Base-by-base conservation (phyloP, 2,113 vertebrate genomes). In the Dipodomys merriami region DNA sequence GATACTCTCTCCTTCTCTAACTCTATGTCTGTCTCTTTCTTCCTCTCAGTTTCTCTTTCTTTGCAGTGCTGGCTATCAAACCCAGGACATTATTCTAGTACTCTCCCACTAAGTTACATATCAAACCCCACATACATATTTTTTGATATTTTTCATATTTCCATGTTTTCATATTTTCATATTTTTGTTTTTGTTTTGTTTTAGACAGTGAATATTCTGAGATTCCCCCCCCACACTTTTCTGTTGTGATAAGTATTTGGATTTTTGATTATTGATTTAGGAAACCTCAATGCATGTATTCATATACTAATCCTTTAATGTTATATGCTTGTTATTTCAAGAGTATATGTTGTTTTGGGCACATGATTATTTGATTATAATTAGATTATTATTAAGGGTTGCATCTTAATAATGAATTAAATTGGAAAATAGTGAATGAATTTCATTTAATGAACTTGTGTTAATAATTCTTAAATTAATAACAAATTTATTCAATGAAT, bases 181-280 rank as follows among this genome's bases (percentile, higher is more conserved):
- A 39, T 69, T 67, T 90, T 39, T 62, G 0, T 82, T 71, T 33
- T 57, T 57, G 53, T 57, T 57, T 57, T 57, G 53, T 57, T 57
- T 57, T 53, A 53, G 53, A 57, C 12, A 16, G 9, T 71, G 33
- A 5, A 22, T 7, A 71, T 65, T 91, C n/a, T 85, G 1, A 57
- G 53, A 16, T 57, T 16, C 82, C 82, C 60, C n/a, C 91, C 87
- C n/a, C n/a, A n/a, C n/a, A 88, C 62, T 85, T 82, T 82, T 69
- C 19, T 81, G 3, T 77, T 85, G 62, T n/a, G 22, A 19, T 71
- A 39, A 39, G 3, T 39, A 65, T 64, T 68, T 91, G 62, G 1
- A 29, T 71, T 86, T 86, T 71, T n/a, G 53, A 49, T 82, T 86
- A 82, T 15, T 77, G 18, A 82, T 82, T 72, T 77, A 57, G 53